A percentile compares a stretch with the other conserved stretches of the same genome.
These are phyloP conservation scores for Acanthopagrus latus DNA, from an alignment of 2,797 vertebrate genomes.

Conservation along the genomic window DNA sequence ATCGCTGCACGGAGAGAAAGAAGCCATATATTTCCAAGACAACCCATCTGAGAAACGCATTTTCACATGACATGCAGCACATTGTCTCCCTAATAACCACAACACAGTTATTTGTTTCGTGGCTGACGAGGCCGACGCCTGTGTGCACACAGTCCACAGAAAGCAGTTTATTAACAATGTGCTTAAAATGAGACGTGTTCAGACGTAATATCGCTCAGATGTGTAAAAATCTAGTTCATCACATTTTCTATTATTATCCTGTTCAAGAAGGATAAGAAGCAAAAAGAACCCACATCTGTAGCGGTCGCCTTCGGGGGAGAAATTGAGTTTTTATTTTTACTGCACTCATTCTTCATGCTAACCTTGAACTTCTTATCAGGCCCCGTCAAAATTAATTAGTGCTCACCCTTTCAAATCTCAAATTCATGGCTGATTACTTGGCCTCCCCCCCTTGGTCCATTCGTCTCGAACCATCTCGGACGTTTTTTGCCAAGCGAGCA, in stretches of 20 bases:
- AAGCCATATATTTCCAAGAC: slow-evolving; percentile 82
- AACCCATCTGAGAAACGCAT: slow-evolving; percentile 79
- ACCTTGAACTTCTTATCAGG: slow-evolving; percentile 72
- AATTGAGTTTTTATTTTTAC: slow-evolving; percentile 52
- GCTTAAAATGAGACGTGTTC: slow-evolving; percentile 15
- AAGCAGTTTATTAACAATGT: slow-evolving; percentile 23
- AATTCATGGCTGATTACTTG: slow-evolving; percentile 77
- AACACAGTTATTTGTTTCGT: slow-evolving; percentile 56
- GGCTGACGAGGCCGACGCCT: slow-evolving; percentile 21
- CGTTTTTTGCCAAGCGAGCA: slow-evolving; percentile 64
- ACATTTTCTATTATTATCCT: slow-evolving; percentile 10
- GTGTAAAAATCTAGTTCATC: slow-evolving; percentile 22
- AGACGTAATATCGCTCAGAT: slow-evolving; percentile 7
- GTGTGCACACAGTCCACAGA: slow-evolving; percentile 16
- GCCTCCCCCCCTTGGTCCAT: slow-evolving; percentile 73
- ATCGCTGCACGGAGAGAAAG: slow-evolving; percentile 73
- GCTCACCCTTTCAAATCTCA: slow-evolving; percentile 74
- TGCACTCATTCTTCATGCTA: slow-evolving; percentile 60
- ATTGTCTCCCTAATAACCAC: slow-evolving; percentile 64
- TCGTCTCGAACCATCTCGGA: slow-evolving; percentile 74
- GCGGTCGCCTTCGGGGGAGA: slow-evolving; percentile 8
- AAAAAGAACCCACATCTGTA: slow-evolving; percentile 8
- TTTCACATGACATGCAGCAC: slow-evolving; percentile 67
- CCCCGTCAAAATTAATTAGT: slow-evolving; percentile 80
- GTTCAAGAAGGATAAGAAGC: slow-evolving; percentile 7